Percentiles rank a stretch among this genome's conserved stretches.
Evolutionary conservation across 2,113 vertebrate genomes (phyloP).

Genomic region (Silurus asotus): DNA sequence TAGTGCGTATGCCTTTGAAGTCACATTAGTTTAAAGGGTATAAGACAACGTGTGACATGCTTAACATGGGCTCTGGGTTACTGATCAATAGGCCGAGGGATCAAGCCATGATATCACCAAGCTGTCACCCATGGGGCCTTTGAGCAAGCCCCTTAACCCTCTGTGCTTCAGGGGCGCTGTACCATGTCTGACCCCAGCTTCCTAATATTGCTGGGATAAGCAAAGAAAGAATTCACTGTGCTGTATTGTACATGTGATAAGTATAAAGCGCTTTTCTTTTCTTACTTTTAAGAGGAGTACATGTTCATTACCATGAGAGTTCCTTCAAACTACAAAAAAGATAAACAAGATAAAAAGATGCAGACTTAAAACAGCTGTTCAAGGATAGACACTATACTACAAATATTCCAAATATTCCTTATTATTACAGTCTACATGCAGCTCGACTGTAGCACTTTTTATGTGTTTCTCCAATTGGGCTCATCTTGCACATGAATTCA

Average conservation of each 20-base stretch:
- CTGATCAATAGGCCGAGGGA: too few relatives aligned
- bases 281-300: too few relatives aligned
- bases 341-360: background rate
- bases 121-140: too few relatives aligned
- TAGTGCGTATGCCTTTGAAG: background rate
- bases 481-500: background rate
- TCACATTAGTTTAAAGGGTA: background rate
- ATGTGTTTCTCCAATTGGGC: conserved; percentile 1
- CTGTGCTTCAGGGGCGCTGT: too few relatives aligned
- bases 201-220: too few relatives aligned
- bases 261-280: too few relatives aligned
- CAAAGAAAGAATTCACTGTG: too few relatives aligned
- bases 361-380: background rate
- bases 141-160: too few relatives aligned
- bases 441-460: background rate
- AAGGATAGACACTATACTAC: background rate
- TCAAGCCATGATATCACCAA: too few relatives aligned
- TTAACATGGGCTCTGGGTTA: background rate
- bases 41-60: background rate
- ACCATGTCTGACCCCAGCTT: too few relatives aligned
- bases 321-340: background rate
- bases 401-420: background rate
- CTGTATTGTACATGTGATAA: too few relatives aligned
- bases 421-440: background rate
- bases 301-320: background rate